Percentiles rank a stretch among this genome's conserved stretches.
Conservation (phyloP, 2,888 invertebrate genomes). For the Watsonalla cultraria region DNA sequence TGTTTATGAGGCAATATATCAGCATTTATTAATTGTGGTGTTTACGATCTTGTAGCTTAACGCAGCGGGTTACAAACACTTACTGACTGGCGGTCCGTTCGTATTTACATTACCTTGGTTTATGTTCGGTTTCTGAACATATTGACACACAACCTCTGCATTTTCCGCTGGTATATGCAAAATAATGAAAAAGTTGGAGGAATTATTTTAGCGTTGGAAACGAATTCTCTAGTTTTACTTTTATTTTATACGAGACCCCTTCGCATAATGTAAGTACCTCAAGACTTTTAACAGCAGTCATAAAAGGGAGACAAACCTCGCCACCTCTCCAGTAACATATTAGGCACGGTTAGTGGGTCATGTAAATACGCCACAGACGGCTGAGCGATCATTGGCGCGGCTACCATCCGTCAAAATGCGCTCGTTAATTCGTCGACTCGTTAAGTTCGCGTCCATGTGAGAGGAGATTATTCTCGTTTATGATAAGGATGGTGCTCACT, state of each 20-base stretch:
- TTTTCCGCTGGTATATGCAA: too few relatives aligned
- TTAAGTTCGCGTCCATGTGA: conserved; percentile 11
- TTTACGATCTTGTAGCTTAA: not conserved
- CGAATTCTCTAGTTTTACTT: too few relatives aligned
- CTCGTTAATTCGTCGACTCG: conserved; percentile 21
- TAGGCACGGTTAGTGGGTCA: not conserved
- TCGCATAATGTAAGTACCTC: too few relatives aligned
- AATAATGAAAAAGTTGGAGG: too few relatives aligned
- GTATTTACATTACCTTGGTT: not conserved
- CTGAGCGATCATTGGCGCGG: conserved; percentile 16
- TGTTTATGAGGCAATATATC: too few relatives aligned
- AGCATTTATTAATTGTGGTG: not conserved
- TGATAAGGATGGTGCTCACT: too few relatives aligned
- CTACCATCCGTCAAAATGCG: conserved; percentile 11
- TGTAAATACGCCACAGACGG: conserved; percentile 2
- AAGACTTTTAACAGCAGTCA: too few relatives aligned
- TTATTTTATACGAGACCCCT: too few relatives aligned
- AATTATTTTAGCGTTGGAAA: too few relatives aligned
- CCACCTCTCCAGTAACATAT: too few relatives aligned
- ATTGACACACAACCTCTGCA: not conserved
- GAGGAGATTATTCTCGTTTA: not conserved
- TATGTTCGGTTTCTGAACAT: not conserved
- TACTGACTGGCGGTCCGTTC: not conserved
- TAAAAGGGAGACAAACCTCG: too few relatives aligned
- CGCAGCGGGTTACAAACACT: not conserved